Evolutionary conservation across 2,888 invertebrate genomes (phyloP).

Genomic region (Nemurella pictetii): DNA sequence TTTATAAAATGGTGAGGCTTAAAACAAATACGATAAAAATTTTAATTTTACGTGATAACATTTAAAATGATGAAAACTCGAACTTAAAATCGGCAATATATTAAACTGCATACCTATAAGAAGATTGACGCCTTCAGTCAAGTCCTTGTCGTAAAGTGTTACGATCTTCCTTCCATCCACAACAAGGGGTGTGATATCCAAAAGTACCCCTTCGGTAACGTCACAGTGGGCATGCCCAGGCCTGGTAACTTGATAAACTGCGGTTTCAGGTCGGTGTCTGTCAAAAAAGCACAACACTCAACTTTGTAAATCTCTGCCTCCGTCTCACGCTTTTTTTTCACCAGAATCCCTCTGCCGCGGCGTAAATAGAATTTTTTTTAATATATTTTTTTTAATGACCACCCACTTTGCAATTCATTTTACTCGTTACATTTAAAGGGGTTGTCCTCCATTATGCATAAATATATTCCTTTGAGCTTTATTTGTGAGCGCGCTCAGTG

Average conservation of each 20-base stretch:
- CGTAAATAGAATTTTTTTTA: neutral
- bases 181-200: constrained; percentile 70
- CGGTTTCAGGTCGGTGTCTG: constrained; percentile 58
- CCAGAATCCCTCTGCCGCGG: neutral
- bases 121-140: constrained; percentile 72
- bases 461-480: neutral
- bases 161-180: constrained; percentile 68
- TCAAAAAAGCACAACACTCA: neutral
- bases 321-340: neutral
- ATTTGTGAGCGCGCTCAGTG: neutral
- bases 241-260: constrained; percentile 71
- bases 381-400: neutral
- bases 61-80: no score
- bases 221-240: constrained; percentile 73
- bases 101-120: constrained; percentile 63
- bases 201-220: constrained; percentile 67
- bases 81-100: constrained; percentile 29
- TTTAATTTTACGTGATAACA: no score
- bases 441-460: neutral
- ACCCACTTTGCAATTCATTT: neutral
- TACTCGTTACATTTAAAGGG: neutral
- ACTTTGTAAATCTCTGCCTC: neutral
- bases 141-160: constrained; percentile 72
- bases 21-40: no score
- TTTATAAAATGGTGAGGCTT: no score